These are phyloP conservation scores for Barbus barbus DNA, from an alignment of 2,113 vertebrate genomes.

Conservation along the genomic window DNA sequence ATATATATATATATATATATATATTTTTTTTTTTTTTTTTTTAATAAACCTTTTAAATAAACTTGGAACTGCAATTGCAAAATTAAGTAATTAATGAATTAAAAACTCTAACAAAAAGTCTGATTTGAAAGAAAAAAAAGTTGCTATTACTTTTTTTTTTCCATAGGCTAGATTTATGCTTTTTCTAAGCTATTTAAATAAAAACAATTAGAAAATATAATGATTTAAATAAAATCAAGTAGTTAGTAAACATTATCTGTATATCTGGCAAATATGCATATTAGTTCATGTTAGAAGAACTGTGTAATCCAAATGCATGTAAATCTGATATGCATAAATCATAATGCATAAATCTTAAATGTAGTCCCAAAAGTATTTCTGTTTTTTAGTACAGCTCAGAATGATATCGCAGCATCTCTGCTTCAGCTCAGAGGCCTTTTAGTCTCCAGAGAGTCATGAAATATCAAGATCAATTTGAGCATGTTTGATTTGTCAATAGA, in stretches of 20 bases:
- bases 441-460: neutral
- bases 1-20: no score
- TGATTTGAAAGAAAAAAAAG: no score
- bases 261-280: neutral
- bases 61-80: no score
- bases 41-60: no score
- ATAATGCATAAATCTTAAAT: neutral
- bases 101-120: no score
- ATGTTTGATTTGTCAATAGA: neutral
- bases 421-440: neutral
- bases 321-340: neutral
- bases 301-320: neutral
- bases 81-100: no score
- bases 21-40: no score
- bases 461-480: neutral
- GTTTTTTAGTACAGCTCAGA: neutral
- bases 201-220: no score
- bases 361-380: neutral
- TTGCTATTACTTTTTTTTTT: no score
- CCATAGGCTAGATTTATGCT: no score
- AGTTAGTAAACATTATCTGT: neutral
- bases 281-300: neutral
- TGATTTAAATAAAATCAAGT: no score
- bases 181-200: no score
- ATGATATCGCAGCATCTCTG: neutral